Percentiles rank a stretch among this genome's conserved stretches.
phyloP scores from a whole-genome alignment of 2,888 invertebrate species.

The Serrognathus titanus region DNA sequence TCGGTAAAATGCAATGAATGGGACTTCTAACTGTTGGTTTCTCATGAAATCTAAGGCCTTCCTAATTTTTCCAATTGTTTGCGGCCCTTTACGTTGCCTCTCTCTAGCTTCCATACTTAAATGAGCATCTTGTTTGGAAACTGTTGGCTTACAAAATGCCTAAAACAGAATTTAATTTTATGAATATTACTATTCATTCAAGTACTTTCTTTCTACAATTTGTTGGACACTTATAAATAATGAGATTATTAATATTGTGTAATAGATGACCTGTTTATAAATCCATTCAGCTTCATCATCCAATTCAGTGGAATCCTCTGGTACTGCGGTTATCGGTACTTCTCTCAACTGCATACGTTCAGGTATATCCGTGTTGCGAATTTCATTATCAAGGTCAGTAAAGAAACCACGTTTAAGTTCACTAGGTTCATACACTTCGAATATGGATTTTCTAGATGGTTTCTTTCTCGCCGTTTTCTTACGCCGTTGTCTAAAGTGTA shows the following conservation, averaged over 20 bases:
- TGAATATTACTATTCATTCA: no score
- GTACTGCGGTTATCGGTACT: constrained; percentile 78
- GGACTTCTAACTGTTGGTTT: constrained; percentile 93
- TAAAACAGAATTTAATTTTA: constrained; percentile 15
- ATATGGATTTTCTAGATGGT: constrained; percentile 79
- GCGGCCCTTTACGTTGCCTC: constrained; percentile 61
- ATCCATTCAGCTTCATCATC: constrained; percentile 98
- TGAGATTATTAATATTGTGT: background rate
- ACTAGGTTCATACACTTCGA: constrained; percentile 95
- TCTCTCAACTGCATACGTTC: constrained; percentile 90
- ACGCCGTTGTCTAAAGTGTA: constrained; percentile 47
- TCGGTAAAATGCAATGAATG: constrained; percentile 97
- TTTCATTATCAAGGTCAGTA: constrained; percentile 89
- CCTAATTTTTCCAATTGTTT: constrained; percentile 82
- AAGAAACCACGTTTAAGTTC: constrained; percentile 95
- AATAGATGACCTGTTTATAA: constrained; percentile 64
- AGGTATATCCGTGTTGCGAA: constrained; percentile 83
- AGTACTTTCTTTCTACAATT: no score
- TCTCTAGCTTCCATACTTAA: constrained; percentile 53
- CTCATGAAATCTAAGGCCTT: constrained; percentile 95
- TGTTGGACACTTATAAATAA: background rate
- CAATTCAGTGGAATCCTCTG: constrained; percentile 81
- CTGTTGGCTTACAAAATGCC: constrained; percentile 80
- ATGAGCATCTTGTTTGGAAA: constrained; percentile 73
- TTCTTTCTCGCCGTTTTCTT: constrained; percentile 76